Evolutionary conservation across 2,113 vertebrate species (phyloP).

Genomic region (Onychostruthus taczanowskii): DNA sequence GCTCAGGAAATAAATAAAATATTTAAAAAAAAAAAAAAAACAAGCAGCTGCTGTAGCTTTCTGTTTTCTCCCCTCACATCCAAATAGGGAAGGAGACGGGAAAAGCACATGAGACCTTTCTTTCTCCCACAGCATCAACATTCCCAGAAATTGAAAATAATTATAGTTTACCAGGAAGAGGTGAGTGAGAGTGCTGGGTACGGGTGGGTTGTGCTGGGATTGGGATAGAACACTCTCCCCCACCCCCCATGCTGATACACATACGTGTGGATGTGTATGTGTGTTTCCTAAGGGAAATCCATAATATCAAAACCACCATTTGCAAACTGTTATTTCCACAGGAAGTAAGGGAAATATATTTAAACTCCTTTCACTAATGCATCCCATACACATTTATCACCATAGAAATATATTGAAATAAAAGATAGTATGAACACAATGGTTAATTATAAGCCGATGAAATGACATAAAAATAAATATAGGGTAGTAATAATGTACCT

Average conservation of each 20-base stretch:
- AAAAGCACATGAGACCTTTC: neutral
- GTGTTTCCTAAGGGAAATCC: neutral
- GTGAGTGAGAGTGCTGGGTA: neutral
- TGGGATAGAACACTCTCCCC: neutral
- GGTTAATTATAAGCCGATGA: neutral
- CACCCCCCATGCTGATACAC: rapidly evolving
- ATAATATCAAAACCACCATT: neutral
- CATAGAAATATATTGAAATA: neutral
- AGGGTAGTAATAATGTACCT: neutral
- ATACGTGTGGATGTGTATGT: neutral
- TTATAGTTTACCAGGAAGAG: neutral
- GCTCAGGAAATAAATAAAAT: neutral
- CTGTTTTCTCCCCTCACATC: neutral
- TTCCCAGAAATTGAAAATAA: neutral
- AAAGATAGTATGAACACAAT: neutral
- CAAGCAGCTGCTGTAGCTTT: neutral
- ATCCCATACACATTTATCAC: neutral
- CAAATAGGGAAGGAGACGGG: neutral
- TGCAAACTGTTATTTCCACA: neutral
- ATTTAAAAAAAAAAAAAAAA: rapidly evolving
- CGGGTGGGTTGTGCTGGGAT: neutral
- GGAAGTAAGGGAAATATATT: neutral
- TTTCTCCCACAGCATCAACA: neutral
- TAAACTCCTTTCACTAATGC: neutral
- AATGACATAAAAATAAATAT: neutral